These are phyloP conservation scores for Mormyrus hasselquistii DNA, from an alignment of 2,797 vertebrate species.

Conservation along the genomic window DNA sequence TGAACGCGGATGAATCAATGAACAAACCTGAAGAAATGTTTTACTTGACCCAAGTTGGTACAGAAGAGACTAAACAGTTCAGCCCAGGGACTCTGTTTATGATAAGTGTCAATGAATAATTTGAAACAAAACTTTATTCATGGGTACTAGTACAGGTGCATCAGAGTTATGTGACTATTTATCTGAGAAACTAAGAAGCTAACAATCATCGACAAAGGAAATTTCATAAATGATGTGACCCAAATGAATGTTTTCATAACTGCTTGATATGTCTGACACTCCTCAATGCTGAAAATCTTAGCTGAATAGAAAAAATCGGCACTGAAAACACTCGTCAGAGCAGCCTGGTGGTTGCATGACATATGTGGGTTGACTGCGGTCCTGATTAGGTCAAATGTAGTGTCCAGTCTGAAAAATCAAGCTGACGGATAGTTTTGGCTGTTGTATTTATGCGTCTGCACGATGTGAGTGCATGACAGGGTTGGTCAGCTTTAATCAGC, in stretches of 20 bases:
- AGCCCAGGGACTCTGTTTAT: background rate
- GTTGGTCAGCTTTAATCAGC: background rate
- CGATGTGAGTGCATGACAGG: background rate
- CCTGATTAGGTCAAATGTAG: background rate
- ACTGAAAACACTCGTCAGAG: conserved; percentile 4
- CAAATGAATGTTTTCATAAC: background rate
- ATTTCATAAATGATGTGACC: background rate
- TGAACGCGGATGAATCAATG: background rate
- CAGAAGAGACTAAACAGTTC: background rate
- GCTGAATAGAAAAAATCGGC: background rate
- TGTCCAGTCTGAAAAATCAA: conserved; percentile 6
- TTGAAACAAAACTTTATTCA: background rate
- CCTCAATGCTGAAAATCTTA: background rate
- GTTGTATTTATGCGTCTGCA: background rate
- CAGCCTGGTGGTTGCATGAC: background rate
- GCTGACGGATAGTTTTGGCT: background rate
- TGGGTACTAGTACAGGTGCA: background rate
- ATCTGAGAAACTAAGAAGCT: background rate
- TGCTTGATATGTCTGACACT: background rate
- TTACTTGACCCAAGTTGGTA: background rate
- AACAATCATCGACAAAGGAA: background rate
- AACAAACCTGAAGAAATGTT: background rate
- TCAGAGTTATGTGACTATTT: background rate
- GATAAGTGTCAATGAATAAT: background rate
- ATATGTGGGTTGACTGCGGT: background rate